Conservation (phyloP, 2,888 invertebrate genomes). For the Hanleya hanleyi region DNA sequence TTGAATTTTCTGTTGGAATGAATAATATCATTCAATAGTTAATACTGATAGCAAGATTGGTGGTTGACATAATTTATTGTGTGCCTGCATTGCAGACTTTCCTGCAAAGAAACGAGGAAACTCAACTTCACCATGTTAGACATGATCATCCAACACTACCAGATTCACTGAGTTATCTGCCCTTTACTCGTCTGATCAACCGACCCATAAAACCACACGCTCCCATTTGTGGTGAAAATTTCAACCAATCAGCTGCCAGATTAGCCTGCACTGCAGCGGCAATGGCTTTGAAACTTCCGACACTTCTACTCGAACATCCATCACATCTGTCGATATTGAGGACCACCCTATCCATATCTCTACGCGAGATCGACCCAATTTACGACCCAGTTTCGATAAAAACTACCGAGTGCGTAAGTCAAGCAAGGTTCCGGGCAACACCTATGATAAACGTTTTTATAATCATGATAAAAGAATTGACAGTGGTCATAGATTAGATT, state of each 20-base stretch:
- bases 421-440: neutral
- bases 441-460: too few species aligned
- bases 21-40: too few species aligned
- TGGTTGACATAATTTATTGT: neutral
- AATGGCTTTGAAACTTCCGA: neutral
- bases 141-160: neutral
- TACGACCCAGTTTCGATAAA: slow-evolving; percentile 1
- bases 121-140: slow-evolving; percentile 7
- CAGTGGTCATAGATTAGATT: too few species aligned
- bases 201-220: neutral
- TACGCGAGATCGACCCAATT: neutral
- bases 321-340: slow-evolving; percentile 2
- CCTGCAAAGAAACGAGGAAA: slow-evolving; percentile 4
- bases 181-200: neutral
- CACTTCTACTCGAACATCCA: slow-evolving; percentile 4
- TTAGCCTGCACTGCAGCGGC: too few species aligned
- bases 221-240: too few species aligned
- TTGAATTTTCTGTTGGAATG: too few species aligned
- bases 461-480: too few species aligned
- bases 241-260: slow-evolving; percentile 2
- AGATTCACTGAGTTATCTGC: neutral
- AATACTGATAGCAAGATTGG: too few species aligned
- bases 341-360: neutral
- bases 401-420: neutral
- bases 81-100: slow-evolving; percentile 9